Base-by-base conservation (phyloP, 2,888 invertebrate genomes). In the Philereme vetulata region DNA sequence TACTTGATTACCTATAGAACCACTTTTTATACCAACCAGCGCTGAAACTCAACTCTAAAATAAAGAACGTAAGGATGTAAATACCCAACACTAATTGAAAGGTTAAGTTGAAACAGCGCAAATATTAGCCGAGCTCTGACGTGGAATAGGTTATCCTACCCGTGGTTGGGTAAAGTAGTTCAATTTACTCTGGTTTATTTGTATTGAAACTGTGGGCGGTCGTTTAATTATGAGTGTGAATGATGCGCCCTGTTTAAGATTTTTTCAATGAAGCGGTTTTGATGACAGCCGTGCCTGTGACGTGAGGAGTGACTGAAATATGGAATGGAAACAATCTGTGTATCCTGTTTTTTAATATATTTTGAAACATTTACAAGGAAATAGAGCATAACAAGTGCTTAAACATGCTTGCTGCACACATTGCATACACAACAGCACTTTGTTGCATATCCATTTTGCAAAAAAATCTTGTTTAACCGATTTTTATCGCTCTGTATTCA, bases 141-240 rank as follows among this genome's bases (percentile, higher is more conserved):
- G 67, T 61, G 68, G 69, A 74, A 77, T 77, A 68, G 74, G 55
- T 69, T 70, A 60, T 67, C 62, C 65, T 70, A 66, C 51, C n/a
- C 61, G 42, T 66, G 58, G 51, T 67, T 58, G 53, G 65, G 64
- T 54, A 11, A 48, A 60, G 59, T 50, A 66, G 83, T 67, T 81
- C 86, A 75, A 66, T 63, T 71, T 75, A 78, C 52, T 65, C 67
- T 85, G 89, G 88, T 81, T 75, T 80, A 79, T 85, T 81, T 84
- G 77, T 80, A 80, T 80, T 81, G 75, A 76, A 72, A 75, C 81
- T 76, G 75, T 76, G 75, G 78, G 81, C 69, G 77, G 74, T 71
- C 77, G 77, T 72, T 84, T 89, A 89, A 89, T 90, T 88, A 88
- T 86, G 83, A 86, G 88, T 86, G 87, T 84, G 86, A 87, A 84